Evolutionary conservation across 2,888 invertebrate species (phyloP).

Genomic region (Lamellibrachia columna): DNA sequence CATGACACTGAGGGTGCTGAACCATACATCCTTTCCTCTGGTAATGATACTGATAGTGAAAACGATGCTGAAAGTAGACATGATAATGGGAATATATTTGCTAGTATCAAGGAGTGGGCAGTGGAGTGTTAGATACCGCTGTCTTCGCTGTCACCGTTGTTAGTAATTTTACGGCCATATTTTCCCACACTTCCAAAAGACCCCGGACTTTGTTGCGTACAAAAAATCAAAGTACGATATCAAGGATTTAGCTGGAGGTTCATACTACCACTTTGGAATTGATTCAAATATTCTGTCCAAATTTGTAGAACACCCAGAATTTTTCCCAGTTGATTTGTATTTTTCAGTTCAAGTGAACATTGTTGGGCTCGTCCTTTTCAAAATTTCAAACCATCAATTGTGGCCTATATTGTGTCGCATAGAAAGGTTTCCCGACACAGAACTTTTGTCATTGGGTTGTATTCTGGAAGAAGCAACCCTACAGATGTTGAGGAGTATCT

Average conservation of each 20-base stretch:
- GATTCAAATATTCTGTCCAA: slow-evolving; percentile 18
- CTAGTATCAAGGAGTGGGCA: slow-evolving; percentile 19
- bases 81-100: neutral
- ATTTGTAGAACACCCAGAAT: neutral
- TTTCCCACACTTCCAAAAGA: slow-evolving; percentile 22
- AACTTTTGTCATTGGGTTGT: slow-evolving; percentile 28
- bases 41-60: slow-evolving; percentile 13
- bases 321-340: neutral
- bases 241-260: neutral
- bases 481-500: neutral
- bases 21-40: neutral
- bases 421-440: neutral
- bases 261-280: slow-evolving; percentile 24
- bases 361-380: slow-evolving; percentile 32
- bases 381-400: slow-evolving; percentile 24
- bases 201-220: neutral
- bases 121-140: neutral
- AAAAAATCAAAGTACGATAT: neutral
- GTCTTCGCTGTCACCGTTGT: neutral
- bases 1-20: neutral
- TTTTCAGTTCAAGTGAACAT: slow-evolving; percentile 22
- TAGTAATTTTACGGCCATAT: neutral
- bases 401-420: slow-evolving; percentile 29
- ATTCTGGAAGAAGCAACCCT: slow-evolving; percentile 27
- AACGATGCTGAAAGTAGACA: neutral